Conservation (phyloP, 1,140 invertebrate genomes). For the Andrena cerasifolii region DNA sequence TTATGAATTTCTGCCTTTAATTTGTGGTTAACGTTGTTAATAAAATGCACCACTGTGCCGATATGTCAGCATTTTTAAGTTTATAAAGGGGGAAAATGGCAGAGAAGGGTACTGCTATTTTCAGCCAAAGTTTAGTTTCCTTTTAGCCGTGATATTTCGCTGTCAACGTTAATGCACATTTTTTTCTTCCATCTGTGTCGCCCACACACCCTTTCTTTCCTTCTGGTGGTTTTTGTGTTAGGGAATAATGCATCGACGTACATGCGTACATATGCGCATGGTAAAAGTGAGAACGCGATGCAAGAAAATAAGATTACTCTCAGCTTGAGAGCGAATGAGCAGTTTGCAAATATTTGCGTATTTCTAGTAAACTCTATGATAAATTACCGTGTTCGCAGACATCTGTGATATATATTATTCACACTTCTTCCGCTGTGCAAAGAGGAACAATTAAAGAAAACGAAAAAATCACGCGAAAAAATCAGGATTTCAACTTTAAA, state of each 20-base stretch:
- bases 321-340: not conserved
- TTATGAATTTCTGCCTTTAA: no score
- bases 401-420: not conserved
- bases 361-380: not conserved
- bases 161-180: slow-evolving; percentile 14
- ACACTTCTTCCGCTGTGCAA: no score
- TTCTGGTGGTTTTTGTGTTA: not conserved
- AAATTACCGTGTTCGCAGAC: not conserved
- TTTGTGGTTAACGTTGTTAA: no score
- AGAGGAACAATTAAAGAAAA: no score
- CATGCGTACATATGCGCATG: no score
- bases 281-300: not conserved
- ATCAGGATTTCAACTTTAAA: no score
- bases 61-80: no score
- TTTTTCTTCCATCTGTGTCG: slow-evolving; percentile 4
- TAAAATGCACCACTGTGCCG: no score
- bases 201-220: not conserved
- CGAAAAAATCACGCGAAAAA: no score
- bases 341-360: slow-evolving; percentile 5
- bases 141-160: not conserved
- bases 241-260: slow-evolving; percentile 23
- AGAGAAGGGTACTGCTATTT: not conserved
- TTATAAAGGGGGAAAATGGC: no score
- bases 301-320: slow-evolving; percentile 23
- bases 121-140: not conserved